These are phyloP conservation scores for Mamestra brassicae DNA, from an alignment of 2,888 invertebrate species.

Conservation along the genomic window DNA sequence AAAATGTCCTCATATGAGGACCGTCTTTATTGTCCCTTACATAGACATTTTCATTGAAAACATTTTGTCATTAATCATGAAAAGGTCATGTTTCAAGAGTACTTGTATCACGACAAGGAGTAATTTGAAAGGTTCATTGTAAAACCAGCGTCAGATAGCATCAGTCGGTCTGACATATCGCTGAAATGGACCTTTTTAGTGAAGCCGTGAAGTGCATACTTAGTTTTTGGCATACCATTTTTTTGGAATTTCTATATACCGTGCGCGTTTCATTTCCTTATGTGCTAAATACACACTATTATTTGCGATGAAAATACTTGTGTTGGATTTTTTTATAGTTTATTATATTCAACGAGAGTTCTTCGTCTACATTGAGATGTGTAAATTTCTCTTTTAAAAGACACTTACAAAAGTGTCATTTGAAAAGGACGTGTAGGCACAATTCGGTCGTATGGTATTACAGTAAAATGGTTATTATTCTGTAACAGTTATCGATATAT, in stretches of 20 bases:
- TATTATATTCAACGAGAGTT: too few relatives aligned
- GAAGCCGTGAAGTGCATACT: too few relatives aligned
- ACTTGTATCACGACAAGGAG: background rate
- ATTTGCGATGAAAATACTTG: too few relatives aligned
- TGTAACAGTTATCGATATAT: constrained; percentile 17
- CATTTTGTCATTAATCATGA: constrained; percentile 23
- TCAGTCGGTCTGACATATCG: too few relatives aligned
- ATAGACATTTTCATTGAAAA: constrained; percentile 31
- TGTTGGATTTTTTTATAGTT: too few relatives aligned
- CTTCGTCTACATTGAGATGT: too few relatives aligned
- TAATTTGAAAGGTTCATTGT: background rate
- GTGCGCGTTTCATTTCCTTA: too few relatives aligned
- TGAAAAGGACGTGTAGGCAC: background rate
- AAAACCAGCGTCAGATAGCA: too few relatives aligned
- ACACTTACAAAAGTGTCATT: background rate
- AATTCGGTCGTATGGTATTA: background rate
- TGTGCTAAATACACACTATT: too few relatives aligned
- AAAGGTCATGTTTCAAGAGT: constrained; percentile 7
- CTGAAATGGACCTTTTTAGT: too few relatives aligned
- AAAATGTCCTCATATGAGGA: background rate
- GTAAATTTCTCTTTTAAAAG: background rate
- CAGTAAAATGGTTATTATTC: constrained; percentile 9
- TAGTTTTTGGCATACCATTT: too few relatives aligned
- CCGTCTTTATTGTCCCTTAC: constrained; percentile 15
- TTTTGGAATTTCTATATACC: too few relatives aligned